These are phyloP conservation scores for Calonectris borealis DNA, from an alignment of 2,113 vertebrate species.

Conservation along the genomic window DNA sequence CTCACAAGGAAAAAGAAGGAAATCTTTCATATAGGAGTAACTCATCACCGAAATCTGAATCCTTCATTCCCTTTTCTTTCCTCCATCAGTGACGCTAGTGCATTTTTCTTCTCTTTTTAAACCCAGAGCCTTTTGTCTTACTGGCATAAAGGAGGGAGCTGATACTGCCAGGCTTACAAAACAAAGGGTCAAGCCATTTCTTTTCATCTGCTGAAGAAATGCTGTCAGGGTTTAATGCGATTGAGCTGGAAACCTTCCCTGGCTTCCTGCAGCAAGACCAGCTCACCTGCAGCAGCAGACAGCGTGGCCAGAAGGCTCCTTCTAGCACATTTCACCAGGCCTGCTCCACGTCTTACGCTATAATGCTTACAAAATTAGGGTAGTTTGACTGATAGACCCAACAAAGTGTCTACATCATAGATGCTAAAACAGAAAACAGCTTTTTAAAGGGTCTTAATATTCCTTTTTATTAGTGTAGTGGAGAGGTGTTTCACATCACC, in stretches of 20 bases:
- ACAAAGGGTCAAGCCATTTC: neutral
- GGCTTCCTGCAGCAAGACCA: neutral
- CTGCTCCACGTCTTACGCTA: neutral
- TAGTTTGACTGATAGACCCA: neutral
- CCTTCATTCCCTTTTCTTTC: neutral
- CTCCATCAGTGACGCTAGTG: neutral
- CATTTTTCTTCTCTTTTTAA: neutral
- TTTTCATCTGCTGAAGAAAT: neutral
- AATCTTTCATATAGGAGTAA: neutral
- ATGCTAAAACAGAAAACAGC: neutral
- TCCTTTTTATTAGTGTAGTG: neutral
- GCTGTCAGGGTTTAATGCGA: fast-evolving
- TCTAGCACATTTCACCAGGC: neutral
- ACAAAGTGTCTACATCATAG: neutral
- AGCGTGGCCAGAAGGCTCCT: neutral
- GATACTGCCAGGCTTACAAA: neutral
- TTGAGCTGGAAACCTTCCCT: neutral
- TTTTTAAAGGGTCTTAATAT: neutral
- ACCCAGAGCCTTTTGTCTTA: neutral
- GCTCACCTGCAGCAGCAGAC: neutral
- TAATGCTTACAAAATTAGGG: neutral
- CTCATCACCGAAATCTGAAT: neutral
- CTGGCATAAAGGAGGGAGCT: neutral
- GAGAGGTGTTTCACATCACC: neutral
- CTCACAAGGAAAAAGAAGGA: neutral